Base-by-base conservation (phyloP, 1,140 invertebrate genomes). In the Nasonia giraulti region DNA sequence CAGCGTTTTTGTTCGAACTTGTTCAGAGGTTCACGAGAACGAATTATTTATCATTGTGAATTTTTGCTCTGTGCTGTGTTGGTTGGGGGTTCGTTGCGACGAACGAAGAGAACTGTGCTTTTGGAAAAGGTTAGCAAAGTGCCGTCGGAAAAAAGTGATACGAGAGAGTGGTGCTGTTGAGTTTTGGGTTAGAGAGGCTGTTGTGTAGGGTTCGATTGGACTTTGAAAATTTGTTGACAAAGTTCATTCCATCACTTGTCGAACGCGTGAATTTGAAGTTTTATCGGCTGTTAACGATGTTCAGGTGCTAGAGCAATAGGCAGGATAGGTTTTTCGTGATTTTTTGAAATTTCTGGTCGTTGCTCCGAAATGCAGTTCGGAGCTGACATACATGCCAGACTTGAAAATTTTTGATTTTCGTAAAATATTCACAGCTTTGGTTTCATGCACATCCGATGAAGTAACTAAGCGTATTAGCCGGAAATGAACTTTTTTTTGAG, bases 81-180 rank as follows among this genome's bases (percentile, higher is more conserved):
- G 5, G 6, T n/a, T 62, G 17, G 14, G 5, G 3, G 55, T 62
- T 62, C 20, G 55, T n/a, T 7, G 17, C 12, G 17, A 62, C 55
- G 20, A 74, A 37, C 27, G 76, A 47, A 85, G 62, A 76, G 66
- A 2, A 44, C 47, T 40, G 50, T 85, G 62, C 27, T 75, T 73
- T 78, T 55, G n/a, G 10, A 55, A 62, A 78, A 78, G 76, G 76
- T 78, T 78, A 78, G 76, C 76, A 55, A 37, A 37, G 23, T 78
- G 76, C 27, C n/a, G 17, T 62, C 55, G 55, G 17, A 55, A n/a
- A 62, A 20, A 20, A 20, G 55, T 62, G 55, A 62, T 62, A 6
- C n/a, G 14, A 62, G 50, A 55, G 20, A 20, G 20, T 62, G 55
- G 7, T 62, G 55, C 7, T 17, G 17, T 7, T n/a, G 17, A 17